These are phyloP conservation scores for Cynopterus brachyotis DNA, from an alignment of 2,113 vertebrate species.

Conservation along the genomic window DNA sequence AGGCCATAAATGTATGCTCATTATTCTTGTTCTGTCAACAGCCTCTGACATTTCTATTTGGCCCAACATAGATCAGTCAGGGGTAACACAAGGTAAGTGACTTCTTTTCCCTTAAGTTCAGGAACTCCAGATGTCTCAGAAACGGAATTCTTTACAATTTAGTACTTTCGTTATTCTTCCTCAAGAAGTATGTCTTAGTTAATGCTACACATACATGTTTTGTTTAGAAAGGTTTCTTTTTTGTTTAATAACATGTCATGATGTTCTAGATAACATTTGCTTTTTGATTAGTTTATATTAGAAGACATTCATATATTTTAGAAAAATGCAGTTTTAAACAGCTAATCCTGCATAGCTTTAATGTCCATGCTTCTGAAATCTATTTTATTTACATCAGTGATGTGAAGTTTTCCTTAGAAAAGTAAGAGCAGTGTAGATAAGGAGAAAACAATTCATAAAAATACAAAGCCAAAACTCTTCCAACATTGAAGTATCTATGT, in stretches of 20 bases:
- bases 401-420: background rate
- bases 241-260: background rate
- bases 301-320: background rate
- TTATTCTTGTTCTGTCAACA: slow-evolving; percentile 72
- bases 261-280: background rate
- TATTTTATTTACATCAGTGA: background rate
- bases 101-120: slow-evolving; percentile 40
- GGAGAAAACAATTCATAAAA: background rate
- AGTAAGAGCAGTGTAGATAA: background rate
- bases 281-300: background rate
- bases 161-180: background rate
- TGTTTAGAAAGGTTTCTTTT: background rate
- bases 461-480: background rate
- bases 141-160: background rate
- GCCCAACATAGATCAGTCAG: background rate
- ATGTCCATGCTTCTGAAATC: background rate
- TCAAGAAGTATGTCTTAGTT: background rate
- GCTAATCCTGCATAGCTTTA: background rate
- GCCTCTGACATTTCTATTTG: slow-evolving; percentile 55
- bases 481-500: background rate
- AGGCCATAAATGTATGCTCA: slow-evolving; percentile 51
- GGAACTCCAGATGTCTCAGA: background rate
- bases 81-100: background rate
- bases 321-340: slow-evolving; percentile 10
- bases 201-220: background rate